Evolutionary conservation across 2,888 invertebrate genomes (phyloP).

Genomic region (Pyrrhia umbra): DNA sequence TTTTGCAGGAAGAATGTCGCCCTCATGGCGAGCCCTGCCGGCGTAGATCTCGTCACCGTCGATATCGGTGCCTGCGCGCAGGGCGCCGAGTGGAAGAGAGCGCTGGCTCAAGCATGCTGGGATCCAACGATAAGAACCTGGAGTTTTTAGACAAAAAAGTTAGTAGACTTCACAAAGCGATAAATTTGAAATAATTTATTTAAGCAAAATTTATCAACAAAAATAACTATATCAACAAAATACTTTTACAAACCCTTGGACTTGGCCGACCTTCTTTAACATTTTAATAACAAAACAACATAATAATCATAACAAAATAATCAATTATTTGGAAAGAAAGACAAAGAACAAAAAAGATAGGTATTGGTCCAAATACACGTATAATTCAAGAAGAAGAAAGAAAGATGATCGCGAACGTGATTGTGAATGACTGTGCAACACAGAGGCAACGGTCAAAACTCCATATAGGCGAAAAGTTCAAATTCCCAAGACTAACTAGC

Average conservation of each 20-base stretch:
- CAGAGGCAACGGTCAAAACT: slow-evolving; percentile 87
- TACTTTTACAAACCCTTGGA: no score
- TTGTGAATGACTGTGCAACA: slow-evolving; percentile 63
- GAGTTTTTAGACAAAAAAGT: slow-evolving; percentile 24
- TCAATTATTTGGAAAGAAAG: no score
- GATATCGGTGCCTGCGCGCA: slow-evolving; percentile 91
- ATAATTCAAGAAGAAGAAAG: slow-evolving; percentile 1
- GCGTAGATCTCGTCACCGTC: slow-evolving; percentile 94
- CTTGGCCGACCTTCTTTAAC: no score
- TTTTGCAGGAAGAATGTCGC: slow-evolving; percentile 92
- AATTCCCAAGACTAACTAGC: slow-evolving; percentile 40
- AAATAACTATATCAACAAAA: no score
- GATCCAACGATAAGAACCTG: slow-evolving; percentile 89
- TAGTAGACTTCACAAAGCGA: no score
- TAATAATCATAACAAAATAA: no score
- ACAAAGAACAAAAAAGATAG: no score
- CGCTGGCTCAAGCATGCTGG: slow-evolving; percentile 86
- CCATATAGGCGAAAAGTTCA: slow-evolving; percentile 77
- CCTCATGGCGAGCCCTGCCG: slow-evolving; percentile 92
- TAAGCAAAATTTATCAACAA: no score
- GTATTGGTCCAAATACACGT: slow-evolving; percentile 6
- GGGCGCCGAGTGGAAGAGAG: slow-evolving; percentile 86
- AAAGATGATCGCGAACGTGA: slow-evolving; percentile 28
- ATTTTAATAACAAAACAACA: no score
- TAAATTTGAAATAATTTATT: no score